Percentiles rank a stretch among this genome's conserved stretches.
Conservation (phyloP, 2,797 vertebrate species). For the Pseudotriccus pelzelni region DNA sequence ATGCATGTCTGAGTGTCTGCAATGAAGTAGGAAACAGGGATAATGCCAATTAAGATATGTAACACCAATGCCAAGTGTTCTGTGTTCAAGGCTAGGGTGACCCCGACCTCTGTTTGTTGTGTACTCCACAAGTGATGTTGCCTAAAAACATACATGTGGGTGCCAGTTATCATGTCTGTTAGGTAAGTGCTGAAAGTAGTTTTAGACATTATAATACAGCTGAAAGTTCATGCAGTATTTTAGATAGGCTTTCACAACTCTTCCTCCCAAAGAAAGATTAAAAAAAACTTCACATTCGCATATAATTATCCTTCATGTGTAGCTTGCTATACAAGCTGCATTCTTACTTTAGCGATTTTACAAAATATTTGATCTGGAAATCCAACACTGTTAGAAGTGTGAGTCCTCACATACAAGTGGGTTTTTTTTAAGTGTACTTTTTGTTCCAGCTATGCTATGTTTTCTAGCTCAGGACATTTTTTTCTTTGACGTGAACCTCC, state of each 20-base stretch:
- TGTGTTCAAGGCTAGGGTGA: not conserved
- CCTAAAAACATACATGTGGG: not conserved
- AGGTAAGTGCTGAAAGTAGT: not conserved
- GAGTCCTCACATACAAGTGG: rapidly evolving
- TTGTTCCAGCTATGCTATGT: not conserved
- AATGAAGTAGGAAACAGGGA: not conserved
- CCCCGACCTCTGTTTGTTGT: not conserved
- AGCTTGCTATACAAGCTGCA: not conserved
- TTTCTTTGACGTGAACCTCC: not conserved
- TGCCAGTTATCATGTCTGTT: not conserved
- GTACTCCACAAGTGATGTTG: not conserved
- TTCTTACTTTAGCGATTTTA: not conserved
- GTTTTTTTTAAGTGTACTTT: not conserved
- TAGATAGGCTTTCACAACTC: not conserved
- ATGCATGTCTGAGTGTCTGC: not conserved
- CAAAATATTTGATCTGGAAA: not conserved
- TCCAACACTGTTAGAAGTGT: not conserved
- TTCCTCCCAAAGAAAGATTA: not conserved
- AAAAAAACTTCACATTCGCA: not conserved
- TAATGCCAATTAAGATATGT: not conserved
- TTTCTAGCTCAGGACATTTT: not conserved
- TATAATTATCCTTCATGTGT: not conserved
- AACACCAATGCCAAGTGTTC: not conserved
- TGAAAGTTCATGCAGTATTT: not conserved
- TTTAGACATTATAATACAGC: not conserved